phyloP scores from a whole-genome alignment of 1,140 invertebrate genomes.

The Tribolium castaneum region DNA sequence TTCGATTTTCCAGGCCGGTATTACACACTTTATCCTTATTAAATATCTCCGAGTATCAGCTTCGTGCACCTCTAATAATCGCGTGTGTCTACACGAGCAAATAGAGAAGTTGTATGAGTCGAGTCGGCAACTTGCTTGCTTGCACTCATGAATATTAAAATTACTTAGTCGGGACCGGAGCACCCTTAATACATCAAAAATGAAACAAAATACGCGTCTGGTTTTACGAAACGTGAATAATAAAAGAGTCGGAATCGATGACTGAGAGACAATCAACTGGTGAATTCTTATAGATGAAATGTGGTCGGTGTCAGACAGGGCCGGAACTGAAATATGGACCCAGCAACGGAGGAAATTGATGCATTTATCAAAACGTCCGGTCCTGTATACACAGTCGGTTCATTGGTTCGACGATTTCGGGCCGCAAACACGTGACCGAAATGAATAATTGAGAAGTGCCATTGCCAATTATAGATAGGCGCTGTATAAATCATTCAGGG shows the following conservation, averaged over 20 bases:
- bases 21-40: background rate
- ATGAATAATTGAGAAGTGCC: background rate
- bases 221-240: conserved; percentile 7
- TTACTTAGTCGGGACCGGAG: background rate
- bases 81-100: background rate
- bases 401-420: background rate
- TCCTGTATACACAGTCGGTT: conserved; percentile 16
- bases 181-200: conserved; percentile 20
- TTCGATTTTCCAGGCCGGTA: too few relatives aligned
- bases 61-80: background rate
- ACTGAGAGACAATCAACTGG: conserved; percentile 11
- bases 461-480: background rate
- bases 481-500: background rate
- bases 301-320: conserved; percentile 3
- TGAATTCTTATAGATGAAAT: conserved; percentile 36
- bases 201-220: background rate
- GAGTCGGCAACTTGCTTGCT: background rate
- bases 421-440: background rate
- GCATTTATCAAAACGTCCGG: conserved; percentile 40
- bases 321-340: conserved; percentile 19
- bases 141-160: conserved; percentile 25
- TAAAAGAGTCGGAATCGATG: background rate
- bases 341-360: conserved; percentile 19
- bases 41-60: background rate
- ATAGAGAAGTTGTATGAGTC: background rate